Evolutionary conservation across 2,113 vertebrate species (phyloP).

Genomic region (Emydura subglobosa): DNA sequence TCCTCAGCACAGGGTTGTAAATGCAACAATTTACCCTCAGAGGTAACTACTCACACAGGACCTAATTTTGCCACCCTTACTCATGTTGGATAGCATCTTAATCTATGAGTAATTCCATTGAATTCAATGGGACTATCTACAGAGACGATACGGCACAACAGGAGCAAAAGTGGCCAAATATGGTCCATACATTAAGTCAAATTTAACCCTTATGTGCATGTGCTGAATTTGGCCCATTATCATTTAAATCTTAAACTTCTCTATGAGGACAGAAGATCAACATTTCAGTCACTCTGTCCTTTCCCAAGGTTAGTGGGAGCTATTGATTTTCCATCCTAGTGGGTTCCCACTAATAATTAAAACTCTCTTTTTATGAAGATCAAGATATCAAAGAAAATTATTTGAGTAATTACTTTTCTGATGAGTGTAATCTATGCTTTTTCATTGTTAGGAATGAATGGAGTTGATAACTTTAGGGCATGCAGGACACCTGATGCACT

Average conservation of each 20-base stretch:
- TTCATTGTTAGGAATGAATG: constrained; percentile 9
- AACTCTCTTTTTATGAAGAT: constrained; percentile 15
- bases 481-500: background rate
- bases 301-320: constrained; percentile 41
- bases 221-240: constrained; percentile 19
- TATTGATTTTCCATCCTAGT: constrained; percentile 26
- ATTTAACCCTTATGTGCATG: background rate
- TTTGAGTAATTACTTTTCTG: constrained; percentile 42
- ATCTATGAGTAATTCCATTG: background rate
- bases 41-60: background rate
- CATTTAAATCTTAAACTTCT: constrained; percentile 42
- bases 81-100: background rate
- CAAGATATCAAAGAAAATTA: constrained; percentile 47
- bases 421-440: constrained; percentile 26
- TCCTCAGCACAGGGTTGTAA: background rate
- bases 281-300: constrained; percentile 20
- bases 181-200: background rate
- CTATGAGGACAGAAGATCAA: constrained; percentile 32
- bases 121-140: background rate
- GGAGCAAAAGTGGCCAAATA: background rate
- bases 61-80: background rate
- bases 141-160: background rate
- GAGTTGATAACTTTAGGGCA: background rate
- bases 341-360: constrained; percentile 48
- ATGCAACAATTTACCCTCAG: background rate